Base-by-base conservation (phyloP, 2,113 vertebrate species). In the Cyphomyrus discorhynchus region DNA sequence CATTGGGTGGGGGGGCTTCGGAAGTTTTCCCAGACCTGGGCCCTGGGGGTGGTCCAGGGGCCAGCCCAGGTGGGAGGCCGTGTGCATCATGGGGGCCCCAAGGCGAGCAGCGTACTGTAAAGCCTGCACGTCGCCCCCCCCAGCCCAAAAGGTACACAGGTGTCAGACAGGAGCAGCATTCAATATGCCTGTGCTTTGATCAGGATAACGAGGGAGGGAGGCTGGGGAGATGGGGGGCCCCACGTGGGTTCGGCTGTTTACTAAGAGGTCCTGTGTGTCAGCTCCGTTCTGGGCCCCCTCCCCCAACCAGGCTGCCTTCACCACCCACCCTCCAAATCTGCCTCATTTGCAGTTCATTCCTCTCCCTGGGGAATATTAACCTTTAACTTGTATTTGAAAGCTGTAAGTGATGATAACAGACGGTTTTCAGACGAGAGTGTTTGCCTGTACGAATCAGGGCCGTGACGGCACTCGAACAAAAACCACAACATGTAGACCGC, bases 341-440 rank as follows among this genome's bases (percentile, higher is more conserved):
- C 45, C 82, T 90, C 46, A 49, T 90, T 49, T 74, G 17, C 58
- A 50, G 45, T 21, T 31, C 42, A 50, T 47, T 87, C 49, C n/a
- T 19, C 45, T 39, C 52, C 56, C 89, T 21, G 56, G 83, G 58
- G 83, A 90, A 62, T 74, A 66, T 74, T 86, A 90, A 90, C 89
- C 84, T 74, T 85, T 87, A 83, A 35, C 89, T 46, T 52, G 45
- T 17, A 47, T 70, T 1, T 6, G 83, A 31, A 50, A 42, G 58
- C 45, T 52, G 21, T 45, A 50, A 47, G 84, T 42, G 42, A 86
- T 87, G 17, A 74, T 50, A 58, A 17, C 80, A 42, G n/a, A 35
- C 13, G 21, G n/a, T 62, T 53, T 56, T 45, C 87, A 88, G 66
- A 49, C 9, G 13, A 45, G 42, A 27, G 31, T 6, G 52, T 52